Evolutionary conservation across 2,888 invertebrate genomes (phyloP).

Genomic region (Quadroppia sp.): DNA sequence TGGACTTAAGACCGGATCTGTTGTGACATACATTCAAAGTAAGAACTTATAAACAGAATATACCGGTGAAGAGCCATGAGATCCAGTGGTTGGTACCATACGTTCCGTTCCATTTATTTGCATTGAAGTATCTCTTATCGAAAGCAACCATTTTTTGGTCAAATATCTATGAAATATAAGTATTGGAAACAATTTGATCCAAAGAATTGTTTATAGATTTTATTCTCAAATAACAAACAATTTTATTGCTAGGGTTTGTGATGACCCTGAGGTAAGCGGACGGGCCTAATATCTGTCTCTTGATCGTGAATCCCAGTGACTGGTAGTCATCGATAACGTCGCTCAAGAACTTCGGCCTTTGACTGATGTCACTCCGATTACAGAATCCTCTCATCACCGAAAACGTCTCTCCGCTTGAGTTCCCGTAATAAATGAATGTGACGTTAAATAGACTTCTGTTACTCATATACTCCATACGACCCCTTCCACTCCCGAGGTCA

Average conservation of each 20-base stretch:
- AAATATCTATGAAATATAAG: not conserved
- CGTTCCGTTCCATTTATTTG: not conserved
- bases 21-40: not conserved
- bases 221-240: not conserved
- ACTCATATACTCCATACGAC: not conserved
- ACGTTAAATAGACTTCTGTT: not conserved
- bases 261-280: not conserved
- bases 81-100: not conserved
- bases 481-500: not conserved
- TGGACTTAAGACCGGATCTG: not conserved
- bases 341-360: not conserved
- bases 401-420: not conserved
- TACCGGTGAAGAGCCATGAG: not conserved
- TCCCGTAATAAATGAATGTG: not conserved
- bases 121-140: not conserved
- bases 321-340: not conserved
- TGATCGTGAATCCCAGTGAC: not conserved
- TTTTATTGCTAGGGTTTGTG: not conserved
- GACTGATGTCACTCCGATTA: not conserved
- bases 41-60: too few relatives aligned
- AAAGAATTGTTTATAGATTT: not conserved
- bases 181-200: not conserved
- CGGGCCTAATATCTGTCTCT: not conserved
- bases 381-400: not conserved
- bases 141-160: not conserved